Evolutionary conservation across 2,797 vertebrate species (phyloP), one percentile per base, ranked within the genome.

Genomic region (Coendou prehensilis): DNA sequence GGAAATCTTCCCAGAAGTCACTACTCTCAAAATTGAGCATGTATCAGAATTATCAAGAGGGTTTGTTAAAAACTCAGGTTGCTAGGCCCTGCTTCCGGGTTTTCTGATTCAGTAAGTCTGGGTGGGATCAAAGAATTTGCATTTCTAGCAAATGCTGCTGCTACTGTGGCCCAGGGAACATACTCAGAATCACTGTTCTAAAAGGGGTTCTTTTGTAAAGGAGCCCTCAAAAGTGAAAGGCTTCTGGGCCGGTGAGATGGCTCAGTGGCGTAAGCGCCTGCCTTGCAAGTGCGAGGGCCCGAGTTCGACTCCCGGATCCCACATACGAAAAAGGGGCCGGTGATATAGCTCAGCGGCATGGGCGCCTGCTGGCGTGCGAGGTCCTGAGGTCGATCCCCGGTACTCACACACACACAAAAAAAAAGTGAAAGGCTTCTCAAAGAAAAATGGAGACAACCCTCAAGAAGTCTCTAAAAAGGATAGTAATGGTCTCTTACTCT

Each of bases 1-100:
- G 57, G 76, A 94, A 76, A 63, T 71, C 45, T 23, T 86, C 80
- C 83, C 30, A 84, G 30, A 78, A 56, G 56, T 33, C 86, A 86
- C 50, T 22, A 23, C 84, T 94, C 89, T 96, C 64, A 93, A 94
- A 95, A 4, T 56, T 82, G 28, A 64, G 26, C 50, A 18, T 56
- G 18, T 71, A 78, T 45, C 18, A 61, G 57, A 95, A 92, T 85
- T 61, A 94, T 64, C 45, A 76, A 64, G 59, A 93, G 23, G 22
- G n/a, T 81, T 69, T 91, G 59, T 81, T 91, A 87, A 92, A 96
- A 91, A 76, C 50, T 87, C 69, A 84, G 80, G 71, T 20, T 91
- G 54, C 71, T 56, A 71, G 78, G 28, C 18, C 87, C 54, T 61
- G 52, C 50, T 83, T 57, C 37, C 37, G 96, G 75, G 59, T 84